These are phyloP conservation scores for Prietella phreatophila DNA, from an alignment of 2,113 vertebrate species.

Conservation along the genomic window DNA sequence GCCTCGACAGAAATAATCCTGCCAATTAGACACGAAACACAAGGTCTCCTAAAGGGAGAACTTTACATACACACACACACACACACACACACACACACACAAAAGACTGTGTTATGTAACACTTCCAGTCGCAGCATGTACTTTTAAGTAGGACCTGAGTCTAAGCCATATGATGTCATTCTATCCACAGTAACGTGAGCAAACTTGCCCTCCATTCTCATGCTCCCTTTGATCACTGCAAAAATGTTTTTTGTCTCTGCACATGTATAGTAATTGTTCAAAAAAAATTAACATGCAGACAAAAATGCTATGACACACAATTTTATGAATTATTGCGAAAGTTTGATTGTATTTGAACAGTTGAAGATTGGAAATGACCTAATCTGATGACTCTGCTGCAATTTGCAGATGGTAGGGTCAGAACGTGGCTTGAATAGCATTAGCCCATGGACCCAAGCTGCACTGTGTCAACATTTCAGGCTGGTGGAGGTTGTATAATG, in stretches of 20 bases:
- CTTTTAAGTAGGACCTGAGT: constrained; percentile 42
- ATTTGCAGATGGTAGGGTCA: neutral
- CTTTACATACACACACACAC: constrained; percentile 10
- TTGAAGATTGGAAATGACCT: neutral
- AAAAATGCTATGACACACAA: neutral
- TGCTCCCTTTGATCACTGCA: neutral
- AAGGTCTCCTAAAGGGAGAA: constrained; percentile 32
- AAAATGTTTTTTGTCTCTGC: neutral
- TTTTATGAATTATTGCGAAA: neutral
- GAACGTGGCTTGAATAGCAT: neutral
- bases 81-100: constrained; percentile 14
- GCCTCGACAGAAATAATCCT: constrained; percentile 33
- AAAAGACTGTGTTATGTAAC: constrained; percentile 35
- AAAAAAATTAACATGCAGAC: neutral
- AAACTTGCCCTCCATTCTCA: neutral
- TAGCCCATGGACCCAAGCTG: neutral
- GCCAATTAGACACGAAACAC: constrained; percentile 45
- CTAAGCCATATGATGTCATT: constrained; percentile 11
- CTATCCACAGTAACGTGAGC: neutral
- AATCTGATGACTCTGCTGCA: neutral
- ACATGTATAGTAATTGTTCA: neutral
- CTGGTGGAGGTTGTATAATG: neutral
- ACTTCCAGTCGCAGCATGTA: constrained; percentile 30
- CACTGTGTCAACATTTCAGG: neutral
- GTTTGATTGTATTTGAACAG: neutral